These are phyloP conservation scores for Ciconia boyciana DNA, from an alignment of 2,113 vertebrate species.

Conservation along the genomic window DNA sequence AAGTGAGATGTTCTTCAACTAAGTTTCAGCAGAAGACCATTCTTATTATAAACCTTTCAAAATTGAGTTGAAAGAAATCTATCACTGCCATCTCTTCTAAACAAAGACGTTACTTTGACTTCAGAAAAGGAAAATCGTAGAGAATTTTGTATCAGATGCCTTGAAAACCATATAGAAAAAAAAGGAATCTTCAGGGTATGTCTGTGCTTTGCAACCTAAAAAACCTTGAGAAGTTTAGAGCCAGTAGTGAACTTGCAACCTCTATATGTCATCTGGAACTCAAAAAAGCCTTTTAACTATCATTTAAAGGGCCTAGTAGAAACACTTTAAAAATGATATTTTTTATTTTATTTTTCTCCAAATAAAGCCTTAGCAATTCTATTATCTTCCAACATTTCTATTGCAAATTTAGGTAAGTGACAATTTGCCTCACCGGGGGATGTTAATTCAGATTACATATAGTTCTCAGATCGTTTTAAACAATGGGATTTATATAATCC, in stretches of 20 bases:
- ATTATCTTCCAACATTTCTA: neutral
- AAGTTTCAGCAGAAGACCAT: neutral
- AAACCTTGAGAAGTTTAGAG: constrained; percentile 1
- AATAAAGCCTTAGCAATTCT: neutral
- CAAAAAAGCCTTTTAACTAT: neutral
- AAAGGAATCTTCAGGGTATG: neutral
- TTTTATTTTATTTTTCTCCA: neutral
- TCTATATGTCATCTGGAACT: constrained; percentile 7
- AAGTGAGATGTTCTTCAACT: neutral
- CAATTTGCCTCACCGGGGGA: constrained; percentile 11
- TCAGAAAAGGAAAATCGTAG: constrained; percentile 16
- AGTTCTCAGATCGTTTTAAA: neutral
- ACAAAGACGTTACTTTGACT: constrained; percentile 19
- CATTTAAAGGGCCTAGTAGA: neutral
- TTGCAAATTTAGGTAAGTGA: constrained; percentile 22
- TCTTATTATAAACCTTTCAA: neutral
- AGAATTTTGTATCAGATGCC: neutral
- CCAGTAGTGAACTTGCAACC: neutral
- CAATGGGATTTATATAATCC: neutral
- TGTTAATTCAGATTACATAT: constrained; percentile 20
- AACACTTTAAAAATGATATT: neutral
- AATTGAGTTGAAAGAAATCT: constrained; percentile 19
- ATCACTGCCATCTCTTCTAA: neutral
- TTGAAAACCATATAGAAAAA: constrained; percentile 14
- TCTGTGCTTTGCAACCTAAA: neutral